A percentile compares a stretch with the other conserved stretches of the same genome.
Evolutionary conservation across 2,113 vertebrate genomes (phyloP).

Genomic region (Myxocyprinus asiaticus): DNA sequence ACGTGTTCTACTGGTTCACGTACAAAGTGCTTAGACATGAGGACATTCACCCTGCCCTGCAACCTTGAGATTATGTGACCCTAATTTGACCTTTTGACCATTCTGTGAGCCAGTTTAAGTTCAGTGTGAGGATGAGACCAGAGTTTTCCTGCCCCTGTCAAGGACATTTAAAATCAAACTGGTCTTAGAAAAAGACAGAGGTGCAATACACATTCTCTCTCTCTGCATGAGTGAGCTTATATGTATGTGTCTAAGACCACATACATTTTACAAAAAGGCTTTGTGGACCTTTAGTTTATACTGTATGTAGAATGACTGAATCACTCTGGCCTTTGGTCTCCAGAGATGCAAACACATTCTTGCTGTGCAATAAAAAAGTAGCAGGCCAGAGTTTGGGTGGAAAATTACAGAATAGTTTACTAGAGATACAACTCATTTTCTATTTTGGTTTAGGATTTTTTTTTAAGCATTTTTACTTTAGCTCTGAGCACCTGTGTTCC

Average conservation of each 20-base stretch:
- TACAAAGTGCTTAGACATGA: constrained; percentile 90
- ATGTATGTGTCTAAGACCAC: constrained; percentile 5
- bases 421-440: too few species aligned
- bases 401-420: too few species aligned
- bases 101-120: not conserved
- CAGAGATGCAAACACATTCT: too few species aligned
- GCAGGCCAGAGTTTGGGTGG: too few species aligned
- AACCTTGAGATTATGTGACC: constrained; percentile 32
- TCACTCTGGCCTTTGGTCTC: too few species aligned
- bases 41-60: constrained; percentile 75
- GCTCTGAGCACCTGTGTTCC: too few species aligned
- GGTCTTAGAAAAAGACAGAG: not conserved
- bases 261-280: not conserved
- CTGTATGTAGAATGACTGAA: too few species aligned
- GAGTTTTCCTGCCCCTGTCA: not conserved
- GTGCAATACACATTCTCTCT: not conserved
- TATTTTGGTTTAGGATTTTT: too few species aligned
- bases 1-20: constrained; percentile 92
- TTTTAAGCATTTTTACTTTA: too few species aligned
- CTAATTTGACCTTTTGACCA: not conserved
- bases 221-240: constrained; percentile 6
- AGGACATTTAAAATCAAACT: not conserved
- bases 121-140: not conserved
- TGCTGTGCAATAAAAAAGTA: too few species aligned
- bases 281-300: too few species aligned